Percentiles rank a stretch among this genome's conserved stretches.
These are phyloP conservation scores for Eucidaris tribuloides DNA, from an alignment of 35 echinoderm and acorn worm species.

Conservation along the genomic window DNA sequence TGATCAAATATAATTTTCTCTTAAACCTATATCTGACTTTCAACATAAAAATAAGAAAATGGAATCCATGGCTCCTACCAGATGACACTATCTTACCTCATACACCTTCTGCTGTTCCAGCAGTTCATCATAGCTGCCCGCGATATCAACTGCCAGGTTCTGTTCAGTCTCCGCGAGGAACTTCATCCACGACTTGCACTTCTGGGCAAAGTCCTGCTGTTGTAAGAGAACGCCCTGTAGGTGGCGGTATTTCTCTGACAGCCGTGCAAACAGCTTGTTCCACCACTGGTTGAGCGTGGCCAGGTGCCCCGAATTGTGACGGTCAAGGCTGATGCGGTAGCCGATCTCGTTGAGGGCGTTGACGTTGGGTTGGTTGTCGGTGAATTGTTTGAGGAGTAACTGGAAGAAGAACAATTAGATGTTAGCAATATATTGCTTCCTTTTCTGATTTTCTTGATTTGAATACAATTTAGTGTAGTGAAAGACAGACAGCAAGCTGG, in stretches of 20 bases:
- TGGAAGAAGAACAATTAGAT: conserved; percentile 35
- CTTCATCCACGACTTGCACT: conserved; percentile 85
- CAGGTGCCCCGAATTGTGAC: conserved; percentile 49
- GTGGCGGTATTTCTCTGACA: conserved; percentile 88
- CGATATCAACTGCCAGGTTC: conserved; percentile 87
- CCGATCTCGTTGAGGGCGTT: conserved; percentile 88
- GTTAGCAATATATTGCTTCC: too few relatives aligned
- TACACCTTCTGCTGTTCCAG: conserved; percentile 96
- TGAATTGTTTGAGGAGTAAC: conserved; percentile 74
- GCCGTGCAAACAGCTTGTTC: conserved; percentile 55
- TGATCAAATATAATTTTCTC: too few relatives aligned
- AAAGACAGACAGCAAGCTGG: background rate
- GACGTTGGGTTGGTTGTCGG: conserved; percentile 63
- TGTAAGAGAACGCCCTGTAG: conserved; percentile 88
- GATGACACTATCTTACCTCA: too few relatives aligned
- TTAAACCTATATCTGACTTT: too few relatives aligned
- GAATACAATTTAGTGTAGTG: too few relatives aligned
- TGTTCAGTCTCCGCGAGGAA: conserved; percentile 87
- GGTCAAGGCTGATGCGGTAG: conserved; percentile 82
- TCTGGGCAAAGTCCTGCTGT: conserved; percentile 95
- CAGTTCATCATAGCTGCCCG: conserved; percentile 86
- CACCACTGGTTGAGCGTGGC: conserved; percentile 71
- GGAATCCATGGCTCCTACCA: too few relatives aligned
- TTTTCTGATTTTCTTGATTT: too few relatives aligned
- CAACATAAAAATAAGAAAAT: too few relatives aligned